A percentile compares a stretch with the other conserved stretches of the same genome.
Conservation (phyloP, 2,797 vertebrate genomes). For the Lepilemur ruficaudatus region DNA sequence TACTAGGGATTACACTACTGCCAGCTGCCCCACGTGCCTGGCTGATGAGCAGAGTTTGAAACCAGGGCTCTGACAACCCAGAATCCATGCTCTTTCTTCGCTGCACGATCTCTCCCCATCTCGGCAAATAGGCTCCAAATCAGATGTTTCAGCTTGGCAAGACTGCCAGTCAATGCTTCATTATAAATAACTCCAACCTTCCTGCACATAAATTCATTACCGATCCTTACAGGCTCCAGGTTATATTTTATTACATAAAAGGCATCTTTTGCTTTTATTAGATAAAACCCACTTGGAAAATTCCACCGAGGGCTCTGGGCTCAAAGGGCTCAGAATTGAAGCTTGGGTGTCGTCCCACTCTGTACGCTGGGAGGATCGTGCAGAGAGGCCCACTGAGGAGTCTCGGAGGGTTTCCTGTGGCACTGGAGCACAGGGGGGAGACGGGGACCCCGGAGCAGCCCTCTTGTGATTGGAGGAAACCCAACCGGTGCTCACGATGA, state of each 20-base stretch:
- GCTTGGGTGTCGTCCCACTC: neutral
- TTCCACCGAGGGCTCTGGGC: neutral
- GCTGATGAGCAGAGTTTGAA: neutral
- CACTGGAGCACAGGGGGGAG: neutral
- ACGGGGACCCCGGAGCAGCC: too few relatives aligned
- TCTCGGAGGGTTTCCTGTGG: neutral
- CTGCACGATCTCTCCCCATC: neutral
- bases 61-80: neutral
- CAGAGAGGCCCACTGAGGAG: neutral
- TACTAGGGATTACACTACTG: rapidly evolving
- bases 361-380: neutral
- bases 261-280: neutral
- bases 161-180: too few relatives aligned
- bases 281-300: constrained; percentile 2
- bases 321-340: neutral
- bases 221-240: neutral
- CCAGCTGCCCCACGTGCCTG: neutral
- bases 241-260: neutral
- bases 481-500: neutral
- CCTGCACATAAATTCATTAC: neutral
- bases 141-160: rapidly evolving
- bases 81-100: neutral
- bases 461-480: rapidly evolving
- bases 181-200: neutral
- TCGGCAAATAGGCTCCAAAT: neutral